Conservation (phyloP, 2,888 invertebrate genomes). For the Meta bourneti region DNA sequence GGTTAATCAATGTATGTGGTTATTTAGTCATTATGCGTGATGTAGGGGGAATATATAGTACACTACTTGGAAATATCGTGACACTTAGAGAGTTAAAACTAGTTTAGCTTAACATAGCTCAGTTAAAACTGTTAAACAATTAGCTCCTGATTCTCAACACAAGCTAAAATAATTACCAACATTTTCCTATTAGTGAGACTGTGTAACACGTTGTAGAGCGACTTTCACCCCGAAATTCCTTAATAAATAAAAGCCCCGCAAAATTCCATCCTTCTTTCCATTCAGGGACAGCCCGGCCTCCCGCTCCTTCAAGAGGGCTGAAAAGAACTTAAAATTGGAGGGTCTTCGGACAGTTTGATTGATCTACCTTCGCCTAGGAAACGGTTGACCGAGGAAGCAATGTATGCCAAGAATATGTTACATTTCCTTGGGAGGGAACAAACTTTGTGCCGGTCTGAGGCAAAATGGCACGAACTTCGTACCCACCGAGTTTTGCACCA, state of each 20-base stretch:
- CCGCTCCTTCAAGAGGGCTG: constrained; percentile 1
- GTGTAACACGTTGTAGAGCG: too few species aligned
- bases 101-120: too few species aligned
- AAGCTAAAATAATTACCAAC: too few species aligned
- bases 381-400: constrained; percentile 13
- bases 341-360: constrained; percentile 60
- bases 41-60: too few species aligned
- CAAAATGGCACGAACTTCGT: constrained; percentile 44
- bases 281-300: background rate
- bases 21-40: too few species aligned
- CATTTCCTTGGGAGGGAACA: constrained; percentile 22
- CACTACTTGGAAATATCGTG: too few species aligned
- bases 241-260: background rate
- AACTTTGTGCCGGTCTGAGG: background rate
- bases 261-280: constrained; percentile 28
- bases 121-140: too few species aligned
- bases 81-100: too few species aligned
- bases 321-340: constrained; percentile 58
- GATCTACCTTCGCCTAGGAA: constrained; percentile 45
- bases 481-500: constrained; percentile 7
- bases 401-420: constrained; percentile 58
- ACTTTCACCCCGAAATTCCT: background rate
- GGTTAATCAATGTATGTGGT: too few species aligned
- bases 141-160: too few species aligned
- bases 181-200: too few species aligned